phyloP scores from a whole-genome alignment of 2,888 invertebrate genomes.

The Alcis repandata region DNA sequence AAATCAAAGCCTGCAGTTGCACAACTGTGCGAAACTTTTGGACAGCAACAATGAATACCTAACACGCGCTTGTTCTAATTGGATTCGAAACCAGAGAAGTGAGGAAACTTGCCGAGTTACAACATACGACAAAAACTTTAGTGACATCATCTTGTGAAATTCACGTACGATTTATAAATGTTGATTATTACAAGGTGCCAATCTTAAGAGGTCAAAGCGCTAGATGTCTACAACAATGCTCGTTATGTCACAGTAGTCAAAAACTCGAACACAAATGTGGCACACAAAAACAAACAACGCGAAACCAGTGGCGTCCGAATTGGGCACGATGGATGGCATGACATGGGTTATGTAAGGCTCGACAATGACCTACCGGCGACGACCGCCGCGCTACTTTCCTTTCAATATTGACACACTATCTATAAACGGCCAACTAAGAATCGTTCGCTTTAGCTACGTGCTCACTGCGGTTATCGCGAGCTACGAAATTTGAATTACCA shows the following conservation, averaged over 20 bases:
- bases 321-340: slow-evolving; percentile 75
- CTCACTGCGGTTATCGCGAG: slow-evolving; percentile 53
- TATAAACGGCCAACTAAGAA: slow-evolving; percentile 67
- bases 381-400: slow-evolving; percentile 81
- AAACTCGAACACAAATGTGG: slow-evolving; percentile 44
- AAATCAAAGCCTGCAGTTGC: slow-evolving; percentile 41
- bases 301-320: slow-evolving; percentile 61
- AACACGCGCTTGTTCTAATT: slow-evolving; percentile 7
- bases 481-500: slow-evolving; percentile 36
- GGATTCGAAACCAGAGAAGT: slow-evolving; percentile 6
- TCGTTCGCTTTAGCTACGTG: slow-evolving; percentile 64
- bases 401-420: slow-evolving; percentile 85
- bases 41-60: slow-evolving; percentile 30
- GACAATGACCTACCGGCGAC: slow-evolving; percentile 83
- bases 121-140: slow-evolving; percentile 1
- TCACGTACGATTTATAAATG: slow-evolving; percentile 14
- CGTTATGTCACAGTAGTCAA: slow-evolving; percentile 40
- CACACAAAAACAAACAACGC: slow-evolving; percentile 46
- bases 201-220: slow-evolving; percentile 34
- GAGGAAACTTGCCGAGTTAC: slow-evolving; percentile 1
- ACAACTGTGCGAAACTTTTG: slow-evolving; percentile 49
- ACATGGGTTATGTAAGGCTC: slow-evolving; percentile 79
- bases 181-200: neutral
- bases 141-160: slow-evolving; percentile 18
- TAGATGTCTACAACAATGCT: slow-evolving; percentile 31